Percentiles rank a stretch among this genome's conserved stretches.
Conservation (phyloP, 1,140 invertebrate species). For the Aculops lycopersici region DNA sequence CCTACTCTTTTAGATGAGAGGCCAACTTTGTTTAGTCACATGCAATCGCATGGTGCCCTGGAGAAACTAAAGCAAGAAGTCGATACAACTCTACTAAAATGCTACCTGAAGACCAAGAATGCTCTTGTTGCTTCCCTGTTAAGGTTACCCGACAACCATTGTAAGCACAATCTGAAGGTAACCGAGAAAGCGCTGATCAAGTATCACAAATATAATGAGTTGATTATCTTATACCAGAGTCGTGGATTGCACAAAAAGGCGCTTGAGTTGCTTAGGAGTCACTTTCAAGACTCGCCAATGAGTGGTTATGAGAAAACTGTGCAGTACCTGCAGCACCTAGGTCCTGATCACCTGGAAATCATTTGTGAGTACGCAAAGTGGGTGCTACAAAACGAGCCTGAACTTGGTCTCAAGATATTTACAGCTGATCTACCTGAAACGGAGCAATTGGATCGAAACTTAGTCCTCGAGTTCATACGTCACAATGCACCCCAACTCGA, state of each 20-base stretch:
- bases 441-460: conserved; percentile 48
- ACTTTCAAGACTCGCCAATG: conserved; percentile 35
- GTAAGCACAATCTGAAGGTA: conserved; percentile 71
- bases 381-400: conserved; percentile 50
- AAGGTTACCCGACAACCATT: conserved; percentile 52
- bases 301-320: conserved; percentile 48
- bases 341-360: conserved; percentile 46
- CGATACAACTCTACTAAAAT: conserved; percentile 78
- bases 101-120: conserved; percentile 80
- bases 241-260: conserved; percentile 70
- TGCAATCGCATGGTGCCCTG: conserved; percentile 16
- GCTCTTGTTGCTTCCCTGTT: conserved; percentile 59
- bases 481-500: conserved; percentile 41
- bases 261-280: conserved; percentile 49
- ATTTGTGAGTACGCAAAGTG: conserved; percentile 82
- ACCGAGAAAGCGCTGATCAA: conserved; percentile 55
- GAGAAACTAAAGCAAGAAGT: conserved; percentile 54
- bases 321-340: conserved; percentile 63
- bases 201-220: conserved; percentile 56
- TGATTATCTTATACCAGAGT: conserved; percentile 78
- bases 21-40: no score
- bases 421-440: conserved; percentile 63
- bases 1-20: conserved; percentile 11
- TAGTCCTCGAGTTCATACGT: conserved; percentile 56
- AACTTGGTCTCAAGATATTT: conserved; percentile 72